Conservation (phyloP, 2,113 vertebrate species). For the human region GRCh38 chr13:97334001-97334500, state of each 20-base stretch:
- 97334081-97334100: background rate
- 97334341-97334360: conserved; percentile 98
- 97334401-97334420: conserved; percentile 99
- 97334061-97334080: background rate
- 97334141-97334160: background rate
- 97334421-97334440: conserved; percentile 95
- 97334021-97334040: background rate
- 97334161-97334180: no score
- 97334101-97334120: background rate
- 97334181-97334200: background rate
- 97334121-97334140: fast-evolving
- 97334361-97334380: conserved; percentile 99
- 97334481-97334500: background rate
- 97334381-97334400: conserved; percentile 99
- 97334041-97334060: background rate
- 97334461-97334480: conserved; percentile 45
- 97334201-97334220: background rate
- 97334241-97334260: background rate
- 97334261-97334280: conserved; percentile 90
- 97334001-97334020: fast-evolving
- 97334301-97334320: conserved; percentile 98
- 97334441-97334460: conserved; percentile 85
- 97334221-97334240: background rate
- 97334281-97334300: conserved; percentile 99
- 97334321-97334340: conserved; percentile 99